Base-by-base conservation (phyloP, 2,113 vertebrate species). In the Callaeas wilsoni region DNA sequence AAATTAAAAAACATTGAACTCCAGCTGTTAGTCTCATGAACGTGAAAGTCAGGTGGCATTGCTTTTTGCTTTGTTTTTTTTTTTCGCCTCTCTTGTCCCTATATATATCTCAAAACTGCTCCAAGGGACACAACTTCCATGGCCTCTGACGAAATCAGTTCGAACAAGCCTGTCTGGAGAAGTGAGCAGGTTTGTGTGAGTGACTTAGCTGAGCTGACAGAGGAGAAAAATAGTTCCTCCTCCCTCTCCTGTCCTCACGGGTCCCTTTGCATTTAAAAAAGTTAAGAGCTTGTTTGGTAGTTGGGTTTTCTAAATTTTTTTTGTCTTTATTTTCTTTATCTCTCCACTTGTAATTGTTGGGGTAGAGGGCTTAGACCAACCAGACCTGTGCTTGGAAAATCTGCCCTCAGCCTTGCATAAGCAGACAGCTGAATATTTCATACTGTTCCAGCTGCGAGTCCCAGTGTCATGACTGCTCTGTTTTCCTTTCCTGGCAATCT, bases 21-120 rank as follows among this genome's bases (percentile, higher is more conserved):
- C 26, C 10, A 41, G 8, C 6, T 49, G 0, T 46, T 90, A 10
- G 5, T 27, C 9, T 32, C n/a, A 18, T 14, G 20, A 16, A 9
- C n/a, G 6, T 5, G 39, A 29, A 35, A 73, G 13, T 4, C 6
- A 63, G 57, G 60, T 55, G 21, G 5, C 9, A 4, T 35, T 57
- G 62, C 7, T 22, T 68, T 47, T 76, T 62, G 62, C 7, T 32
- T n/a, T 47, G 6, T 5, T 37, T 12, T 44, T 29, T 44, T 33
- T 15, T 37, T 26, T 4, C 10, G 4, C 1, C 5, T 11, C 17
- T 14, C 4, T 41, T 1, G 9, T 26, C 8, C 12, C 0, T 18
- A 0, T 5, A 4, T n/a, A 10, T 33, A 5, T 69, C 8, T 77
- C 32, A 42, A 25, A 84, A 25, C 27, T 49, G 32, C 56, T 90